Evolutionary conservation across 2,797 vertebrate species (phyloP).

Genomic region (Gastrophryne carolinensis): DNA sequence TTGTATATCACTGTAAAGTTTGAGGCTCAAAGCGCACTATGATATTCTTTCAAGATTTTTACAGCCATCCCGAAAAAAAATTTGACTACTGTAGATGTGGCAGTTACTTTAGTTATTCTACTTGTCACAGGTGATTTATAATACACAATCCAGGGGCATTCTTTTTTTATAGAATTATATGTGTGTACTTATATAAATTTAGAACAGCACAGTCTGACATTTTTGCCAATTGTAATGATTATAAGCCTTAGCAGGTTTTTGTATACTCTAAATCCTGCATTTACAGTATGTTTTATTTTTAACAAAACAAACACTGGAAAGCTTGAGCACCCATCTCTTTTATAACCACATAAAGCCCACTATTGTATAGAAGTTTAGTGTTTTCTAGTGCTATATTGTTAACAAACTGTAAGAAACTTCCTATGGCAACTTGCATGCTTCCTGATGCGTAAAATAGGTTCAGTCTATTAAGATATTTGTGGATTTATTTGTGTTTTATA

Average conservation of each 20-base stretch:
- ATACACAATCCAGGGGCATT: not conserved
- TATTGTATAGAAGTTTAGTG: no score
- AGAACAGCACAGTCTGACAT: not conserved
- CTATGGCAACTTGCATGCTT: no score
- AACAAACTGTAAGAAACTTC: no score
- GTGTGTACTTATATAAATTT: not conserved
- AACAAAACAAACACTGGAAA: no score
- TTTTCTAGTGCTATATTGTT: no score
- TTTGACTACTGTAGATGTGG: not conserved
- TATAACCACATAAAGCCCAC: no score
- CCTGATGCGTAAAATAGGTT: no score
- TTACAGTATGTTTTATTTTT: no score
- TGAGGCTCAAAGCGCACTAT: conserved; percentile 39
- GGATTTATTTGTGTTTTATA: no score
- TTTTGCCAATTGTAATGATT: not conserved
- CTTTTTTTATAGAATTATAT: conserved; percentile 17
- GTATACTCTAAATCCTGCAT: conserved; percentile 67
- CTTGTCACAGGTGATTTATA: conserved; percentile 19
- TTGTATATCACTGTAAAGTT: conserved; percentile 40
- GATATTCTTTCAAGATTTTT: conserved; percentile 28
- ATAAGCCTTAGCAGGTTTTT: conserved; percentile 56
- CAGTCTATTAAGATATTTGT: no score
- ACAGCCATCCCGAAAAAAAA: conserved; percentile 11
- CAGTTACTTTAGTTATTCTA: conserved; percentile 21
- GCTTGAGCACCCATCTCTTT: no score